These are phyloP conservation scores for Lithophane semibrunnea DNA, from an alignment of 2,888 invertebrate species.

Conservation along the genomic window DNA sequence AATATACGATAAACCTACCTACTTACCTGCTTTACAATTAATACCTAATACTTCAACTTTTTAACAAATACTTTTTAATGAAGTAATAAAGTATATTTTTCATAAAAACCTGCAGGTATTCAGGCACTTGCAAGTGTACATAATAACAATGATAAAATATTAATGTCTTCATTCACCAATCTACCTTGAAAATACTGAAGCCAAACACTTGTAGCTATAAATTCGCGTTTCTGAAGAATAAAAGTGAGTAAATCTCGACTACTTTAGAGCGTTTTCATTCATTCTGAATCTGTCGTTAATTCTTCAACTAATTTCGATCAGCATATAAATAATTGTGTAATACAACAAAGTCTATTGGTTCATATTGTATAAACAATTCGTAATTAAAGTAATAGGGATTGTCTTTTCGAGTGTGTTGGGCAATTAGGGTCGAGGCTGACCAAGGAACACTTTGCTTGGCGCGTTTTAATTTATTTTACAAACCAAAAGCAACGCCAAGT, in stretches of 20 bases:
- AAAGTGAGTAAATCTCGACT: too few species aligned
- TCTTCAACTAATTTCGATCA: neutral
- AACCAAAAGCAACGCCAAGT: neutral
- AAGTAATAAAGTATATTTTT: slow-evolving; percentile 19
- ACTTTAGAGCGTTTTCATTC: neutral
- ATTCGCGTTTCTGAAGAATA: neutral
- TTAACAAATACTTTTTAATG: slow-evolving; percentile 19
- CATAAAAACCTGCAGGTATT: neutral
- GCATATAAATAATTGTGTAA: neutral
- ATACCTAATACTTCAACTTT: neutral
- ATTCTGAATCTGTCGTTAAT: neutral
- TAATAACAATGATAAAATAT: slow-evolving; percentile 13
- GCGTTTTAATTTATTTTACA: neutral
- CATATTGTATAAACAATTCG: too few species aligned
- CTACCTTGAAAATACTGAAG: neutral
- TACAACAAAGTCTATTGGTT: neutral
- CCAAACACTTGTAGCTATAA: neutral
- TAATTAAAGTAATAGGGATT: neutral
- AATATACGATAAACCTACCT: neutral
- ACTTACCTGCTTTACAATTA: neutral
- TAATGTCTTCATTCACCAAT: neutral
- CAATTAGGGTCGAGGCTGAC: too few species aligned
- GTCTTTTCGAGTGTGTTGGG: neutral
- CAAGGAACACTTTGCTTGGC: too few species aligned
- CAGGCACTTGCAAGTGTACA: neutral